These are phyloP conservation scores for Enteromius unitaeniatus DNA, from an alignment of 2,797 vertebrate species.

Conservation along the genomic window DNA sequence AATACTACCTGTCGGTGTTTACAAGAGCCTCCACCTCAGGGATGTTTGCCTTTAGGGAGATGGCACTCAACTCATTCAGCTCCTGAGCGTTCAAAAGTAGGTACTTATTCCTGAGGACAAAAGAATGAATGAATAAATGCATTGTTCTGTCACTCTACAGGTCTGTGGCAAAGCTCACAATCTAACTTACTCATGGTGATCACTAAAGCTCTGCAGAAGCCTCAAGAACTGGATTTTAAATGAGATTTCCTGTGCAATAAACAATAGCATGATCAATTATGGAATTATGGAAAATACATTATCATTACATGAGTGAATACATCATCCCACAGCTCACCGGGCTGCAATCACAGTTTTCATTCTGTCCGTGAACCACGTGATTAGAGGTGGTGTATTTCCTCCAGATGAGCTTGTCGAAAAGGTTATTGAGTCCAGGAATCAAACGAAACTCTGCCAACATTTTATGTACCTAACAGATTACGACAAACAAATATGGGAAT, in stretches of 20 bases:
- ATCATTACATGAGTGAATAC: background rate
- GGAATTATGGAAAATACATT: background rate
- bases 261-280: background rate
- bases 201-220: conserved; percentile 98
- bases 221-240: conserved; percentile 98
- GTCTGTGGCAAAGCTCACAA: background rate
- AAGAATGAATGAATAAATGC: background rate
- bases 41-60: conserved; percentile 97
- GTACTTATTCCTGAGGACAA: conserved; percentile 91
- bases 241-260: conserved; percentile 89
- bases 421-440: conserved; percentile 96
- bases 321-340: conserved; percentile 77
- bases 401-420: conserved; percentile 99
- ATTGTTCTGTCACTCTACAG: background rate
- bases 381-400: conserved; percentile 87
- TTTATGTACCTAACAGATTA: conserved; percentile 88
- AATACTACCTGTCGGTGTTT: conserved; percentile 88
- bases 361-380: conserved; percentile 94
- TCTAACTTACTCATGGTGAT: conserved; percentile 92
- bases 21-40: conserved; percentile 97
- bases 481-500: background rate
- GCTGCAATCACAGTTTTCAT: conserved; percentile 98
- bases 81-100: conserved; percentile 95
- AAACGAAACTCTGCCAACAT: conserved; percentile 97
- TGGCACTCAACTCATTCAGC: conserved; percentile 94